Evolutionary conservation across 2,888 invertebrate species (phyloP).

Genomic region (Meandrusa payeni): DNA sequence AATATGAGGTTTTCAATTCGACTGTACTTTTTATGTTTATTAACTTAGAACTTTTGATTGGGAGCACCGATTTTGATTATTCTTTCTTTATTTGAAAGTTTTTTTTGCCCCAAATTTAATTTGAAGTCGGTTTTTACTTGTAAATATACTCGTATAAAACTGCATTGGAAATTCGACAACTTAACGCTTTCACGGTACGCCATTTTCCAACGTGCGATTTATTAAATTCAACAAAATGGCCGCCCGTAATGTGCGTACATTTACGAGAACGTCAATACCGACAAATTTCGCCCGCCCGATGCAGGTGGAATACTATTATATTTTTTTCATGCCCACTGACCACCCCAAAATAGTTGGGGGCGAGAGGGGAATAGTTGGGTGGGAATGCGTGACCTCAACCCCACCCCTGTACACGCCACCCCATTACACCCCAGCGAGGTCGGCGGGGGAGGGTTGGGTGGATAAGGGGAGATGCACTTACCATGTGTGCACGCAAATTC

Average conservation of each 20-base stretch:
- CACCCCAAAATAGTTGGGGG: conserved; percentile 74
- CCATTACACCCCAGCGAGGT: conserved; percentile 28
- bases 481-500: conserved; percentile 77
- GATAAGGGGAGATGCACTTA: conserved; percentile 49
- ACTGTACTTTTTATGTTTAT: too few species aligned
- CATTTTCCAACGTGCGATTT: conserved; percentile 21
- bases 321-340: conserved; percentile 68
- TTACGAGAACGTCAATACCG: conserved; percentile 64
- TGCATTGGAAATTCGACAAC: conserved; percentile 9
- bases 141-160: too few species aligned
- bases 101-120: too few species aligned
- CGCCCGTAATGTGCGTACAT: conserved; percentile 50
- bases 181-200: conserved; percentile 3
- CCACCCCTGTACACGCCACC: conserved; percentile 34
- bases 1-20: too few species aligned
- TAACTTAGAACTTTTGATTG: too few species aligned
- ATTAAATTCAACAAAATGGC: conserved; percentile 66
- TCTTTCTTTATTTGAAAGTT: too few species aligned
- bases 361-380: conserved; percentile 55
- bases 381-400: conserved; percentile 61
- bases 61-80: too few species aligned
- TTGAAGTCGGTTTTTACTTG: too few species aligned
- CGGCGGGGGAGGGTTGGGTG: conserved; percentile 29
- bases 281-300: conserved; percentile 56
- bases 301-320: conserved; percentile 76